phyloP scores from a whole-genome alignment of 1,140 invertebrate species.

The Penaeus indicus region DNA sequence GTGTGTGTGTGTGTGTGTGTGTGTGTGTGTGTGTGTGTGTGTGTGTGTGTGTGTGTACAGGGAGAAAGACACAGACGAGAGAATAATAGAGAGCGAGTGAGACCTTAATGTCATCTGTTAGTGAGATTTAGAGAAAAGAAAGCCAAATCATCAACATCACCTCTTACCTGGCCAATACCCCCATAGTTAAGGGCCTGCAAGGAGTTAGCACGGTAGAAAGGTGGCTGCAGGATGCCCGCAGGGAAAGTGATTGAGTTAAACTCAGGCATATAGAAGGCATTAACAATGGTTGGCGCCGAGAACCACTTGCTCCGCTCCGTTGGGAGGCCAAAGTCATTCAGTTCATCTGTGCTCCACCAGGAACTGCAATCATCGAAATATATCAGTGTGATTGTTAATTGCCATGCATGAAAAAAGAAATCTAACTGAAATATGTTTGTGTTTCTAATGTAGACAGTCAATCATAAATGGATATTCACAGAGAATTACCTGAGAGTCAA shows the following conservation, averaged over 20 bases:
- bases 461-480: not conserved
- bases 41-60: no score
- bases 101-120: not conserved
- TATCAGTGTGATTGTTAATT: not conserved
- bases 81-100: not conserved
- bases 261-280: constrained; percentile 98
- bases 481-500: constrained; percentile 30
- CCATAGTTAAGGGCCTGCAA: constrained; percentile 94
- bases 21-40: no score
- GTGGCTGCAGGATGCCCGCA: constrained; percentile 93
- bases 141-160: not conserved
- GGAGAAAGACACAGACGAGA: no score
- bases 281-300: constrained; percentile 96
- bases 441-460: no score
- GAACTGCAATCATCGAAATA: not conserved
- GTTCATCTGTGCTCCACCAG: constrained; percentile 51
- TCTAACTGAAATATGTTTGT: not conserved
- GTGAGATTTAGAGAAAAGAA: not conserved
- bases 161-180: constrained; percentile 82
- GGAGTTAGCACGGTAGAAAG: constrained; percentile 92
- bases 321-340: constrained; percentile 37
- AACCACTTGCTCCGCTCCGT: constrained; percentile 73
- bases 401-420: not conserved
- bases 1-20: no score
- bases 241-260: constrained; percentile 88